These are phyloP conservation scores for Palythoa caribaeorum DNA, from an alignment of 92 coral and sea anemone species.

Conservation along the genomic window DNA sequence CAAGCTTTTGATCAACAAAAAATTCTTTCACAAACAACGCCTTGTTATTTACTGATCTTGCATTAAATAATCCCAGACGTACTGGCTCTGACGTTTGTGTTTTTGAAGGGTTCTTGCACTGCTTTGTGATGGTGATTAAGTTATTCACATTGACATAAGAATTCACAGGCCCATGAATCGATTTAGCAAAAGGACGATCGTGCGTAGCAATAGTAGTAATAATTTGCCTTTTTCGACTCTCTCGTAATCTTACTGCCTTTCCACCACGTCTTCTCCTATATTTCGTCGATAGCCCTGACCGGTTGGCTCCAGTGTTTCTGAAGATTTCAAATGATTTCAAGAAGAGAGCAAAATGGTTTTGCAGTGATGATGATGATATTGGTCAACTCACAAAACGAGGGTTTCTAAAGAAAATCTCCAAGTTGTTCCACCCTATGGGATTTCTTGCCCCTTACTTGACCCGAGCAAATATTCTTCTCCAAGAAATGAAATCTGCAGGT, in stretches of 20 bases:
- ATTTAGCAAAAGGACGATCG: too few species aligned
- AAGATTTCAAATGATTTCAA: constrained; percentile 20
- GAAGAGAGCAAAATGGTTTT: constrained; percentile 24
- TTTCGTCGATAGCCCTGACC: constrained; percentile 23
- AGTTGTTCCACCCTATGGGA: constrained; percentile 11
- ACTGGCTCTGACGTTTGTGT: too few species aligned
- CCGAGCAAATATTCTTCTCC: too few species aligned
- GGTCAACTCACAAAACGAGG: background rate
- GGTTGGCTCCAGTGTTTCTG: constrained; percentile 23
- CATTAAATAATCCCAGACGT: constrained; percentile 10
- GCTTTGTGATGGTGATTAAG: constrained; percentile 26
- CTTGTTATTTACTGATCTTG: constrained; percentile 8
- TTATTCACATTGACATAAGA: too few species aligned
- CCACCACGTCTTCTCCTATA: constrained; percentile 27
- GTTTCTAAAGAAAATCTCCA: constrained; percentile 10
- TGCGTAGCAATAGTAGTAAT: too few species aligned
- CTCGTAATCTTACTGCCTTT: constrained; percentile 29
- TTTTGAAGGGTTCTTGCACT: constrained; percentile 35
- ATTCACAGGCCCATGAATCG: too few species aligned
- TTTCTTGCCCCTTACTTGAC: constrained; percentile 51
- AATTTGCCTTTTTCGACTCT: constrained; percentile 17
- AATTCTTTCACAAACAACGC: background rate
- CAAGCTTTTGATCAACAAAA: background rate
- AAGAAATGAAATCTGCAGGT: constrained; percentile 66
- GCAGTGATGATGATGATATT: constrained; percentile 30